Base-by-base conservation (phyloP, 2,113 vertebrate species). In the Centropristis striata region DNA sequence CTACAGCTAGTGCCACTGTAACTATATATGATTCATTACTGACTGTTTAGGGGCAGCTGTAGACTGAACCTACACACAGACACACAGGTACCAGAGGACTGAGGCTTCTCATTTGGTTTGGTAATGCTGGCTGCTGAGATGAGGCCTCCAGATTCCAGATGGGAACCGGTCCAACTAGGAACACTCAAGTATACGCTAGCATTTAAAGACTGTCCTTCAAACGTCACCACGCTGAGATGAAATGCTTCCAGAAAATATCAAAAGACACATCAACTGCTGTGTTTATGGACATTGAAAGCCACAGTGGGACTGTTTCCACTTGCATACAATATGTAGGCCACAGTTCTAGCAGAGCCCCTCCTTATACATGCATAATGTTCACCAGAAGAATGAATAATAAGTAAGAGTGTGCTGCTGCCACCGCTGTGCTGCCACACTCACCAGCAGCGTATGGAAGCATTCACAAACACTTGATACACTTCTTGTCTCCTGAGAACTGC, bases 91-190 rank as follows among this genome's bases (percentile, higher is more conserved):
- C 58, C 28, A 41, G 32, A 66, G 10, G 16, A 21, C 54, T 65
- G 50, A 66, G 13, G n/a, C 25, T 25, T 32, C 71, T 80, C 67
- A 80, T 84, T 81, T 84, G 80, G 77, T 90, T 85, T 83, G 79
- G 51, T 71, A 81, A 81, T 84, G 60, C 53, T 47, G 15, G 39
- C 80, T 50, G 51, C 77, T 37, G 74, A 72, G 42, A 57, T 50
- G 0, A 55, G 41, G 27, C 68, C 37, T 46, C 64, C 58, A 64
- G 28, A 32, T 83, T 64, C 58, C 76, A 68, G 75, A 68, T 61
- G 65, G 71, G 20, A 75, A 39, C 49, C 54, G 28, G 36, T 80
- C 71, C 65, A 59, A 55, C 42, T 8, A 21, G 70, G 71, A 87
- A 42, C 1, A 2, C 27, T 82, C 18, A 1, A 15, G 54, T 61